Evolutionary conservation across 2,888 invertebrate species (phyloP), one percentile per base, ranked within the genome.

Genomic region (Ennomos erosarius): DNA sequence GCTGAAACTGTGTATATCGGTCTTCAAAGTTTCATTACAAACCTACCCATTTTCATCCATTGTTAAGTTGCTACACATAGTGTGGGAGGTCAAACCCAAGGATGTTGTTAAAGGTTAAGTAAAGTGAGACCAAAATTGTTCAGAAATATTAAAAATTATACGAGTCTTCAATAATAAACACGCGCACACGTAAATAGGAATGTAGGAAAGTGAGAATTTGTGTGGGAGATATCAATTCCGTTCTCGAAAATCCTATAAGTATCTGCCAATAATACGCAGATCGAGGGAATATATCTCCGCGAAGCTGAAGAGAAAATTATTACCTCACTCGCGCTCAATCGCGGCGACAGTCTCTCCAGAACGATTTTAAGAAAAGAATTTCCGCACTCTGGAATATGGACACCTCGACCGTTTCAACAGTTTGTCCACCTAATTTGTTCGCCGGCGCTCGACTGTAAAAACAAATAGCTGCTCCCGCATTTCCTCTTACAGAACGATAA

Each of bases 371-470:
- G 84, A 84, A 85, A 86, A 84, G 85, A 88, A 88, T 89, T 89
- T 82, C 76, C 82, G 71, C 81, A 73, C 79, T 84, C 81, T 79
- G 84, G 85, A 89, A 90, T 87, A 88, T 84, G 88, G 90, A 89
- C 90, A 90, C 89, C 88, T 90, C 88, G 85, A 77, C 83, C 85
- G 86, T 84, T 88, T 87, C 86, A 87, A 88, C 89, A 90, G 92
- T 91, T 90, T 91, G 92, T 90, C 90, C 88, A 89, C 89, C 91
- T 90, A 91, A 91, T 92, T 92, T 92, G 90, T 89, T 90, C 92
- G 87, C 78, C 86, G 87, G 81, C 86, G 85, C 85, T 87, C 88
- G 84, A 82, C 90, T 90, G 90, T 86, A 88, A 90, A 90, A 92
- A 92, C 90, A 92, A 91, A 91, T 90, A 90, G 87, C 84, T 81